Evolutionary conservation across 2,888 invertebrate species (phyloP).

Genomic region (Asteroscopus sphinx): DNA sequence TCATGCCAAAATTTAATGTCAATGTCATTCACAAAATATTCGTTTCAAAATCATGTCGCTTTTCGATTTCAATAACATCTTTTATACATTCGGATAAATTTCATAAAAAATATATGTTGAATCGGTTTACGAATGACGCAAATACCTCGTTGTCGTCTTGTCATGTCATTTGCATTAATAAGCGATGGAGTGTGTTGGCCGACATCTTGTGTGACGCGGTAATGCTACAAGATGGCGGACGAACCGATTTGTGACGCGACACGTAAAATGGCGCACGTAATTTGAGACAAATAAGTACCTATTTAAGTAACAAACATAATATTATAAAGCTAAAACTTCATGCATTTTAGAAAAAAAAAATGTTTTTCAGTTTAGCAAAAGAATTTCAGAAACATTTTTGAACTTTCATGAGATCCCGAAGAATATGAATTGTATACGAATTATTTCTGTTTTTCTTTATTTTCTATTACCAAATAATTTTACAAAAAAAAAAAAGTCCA

Average conservation of each 20-base stretch:
- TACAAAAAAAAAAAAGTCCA: background rate
- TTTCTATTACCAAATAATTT: background rate
- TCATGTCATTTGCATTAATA: constrained; percentile 77
- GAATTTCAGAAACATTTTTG: no score
- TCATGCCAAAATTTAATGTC: constrained; percentile 21
- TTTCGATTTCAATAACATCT: constrained; percentile 65
- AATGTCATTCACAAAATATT: constrained; percentile 39
- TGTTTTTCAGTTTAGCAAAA: no score
- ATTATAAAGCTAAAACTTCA: background rate
- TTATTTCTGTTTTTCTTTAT: background rate
- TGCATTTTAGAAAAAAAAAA: no score
- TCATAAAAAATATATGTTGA: constrained; percentile 64
- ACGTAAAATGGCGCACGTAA: constrained; percentile 18
- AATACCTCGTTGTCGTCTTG: constrained; percentile 65
- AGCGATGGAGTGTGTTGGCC: constrained; percentile 71
- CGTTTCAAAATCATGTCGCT: constrained; percentile 29
- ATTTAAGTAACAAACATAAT: background rate
- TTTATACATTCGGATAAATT: constrained; percentile 66
- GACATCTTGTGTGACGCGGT: constrained; percentile 71
- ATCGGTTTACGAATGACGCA: constrained; percentile 77
- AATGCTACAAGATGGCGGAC: constrained; percentile 57
- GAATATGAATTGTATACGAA: no score
- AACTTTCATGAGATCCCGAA: no score
- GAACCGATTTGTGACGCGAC: constrained; percentile 27
- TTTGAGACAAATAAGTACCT: constrained; percentile 16